Evolutionary conservation across 2,113 vertebrate genomes (phyloP), one percentile per base, ranked within the genome.

Genomic region (Pseudorhombus dupliciocellatus): DNA sequence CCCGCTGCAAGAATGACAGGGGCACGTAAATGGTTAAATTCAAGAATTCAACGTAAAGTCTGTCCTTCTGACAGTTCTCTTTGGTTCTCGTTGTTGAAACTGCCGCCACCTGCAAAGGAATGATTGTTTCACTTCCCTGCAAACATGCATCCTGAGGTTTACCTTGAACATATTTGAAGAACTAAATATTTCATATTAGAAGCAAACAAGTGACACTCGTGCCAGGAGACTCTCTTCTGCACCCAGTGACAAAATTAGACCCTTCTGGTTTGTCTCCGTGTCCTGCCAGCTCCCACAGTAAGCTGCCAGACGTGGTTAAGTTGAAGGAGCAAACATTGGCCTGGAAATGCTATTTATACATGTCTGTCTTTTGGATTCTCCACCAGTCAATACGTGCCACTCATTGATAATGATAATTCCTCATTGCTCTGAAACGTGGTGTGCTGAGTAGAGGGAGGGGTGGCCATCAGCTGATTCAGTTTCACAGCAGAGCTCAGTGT

Each of bases 301-400:
- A 62, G 59, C 77, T 51, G 64, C 65, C 57, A 75, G 54, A 69
- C 58, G 42, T 46, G 42, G 42, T 46, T 80, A 50, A 80, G 72
- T 75, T 62, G 77, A 87, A 88, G 70, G 90, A 86, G 80, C 79
- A 88, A 86, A 89, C 71, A 76, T 51, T 72, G 57, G 25, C 66
- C 74, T 73, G 51, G 26, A 30, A 75, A 54, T 40, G 31, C 25
- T 37, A 70, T 81, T 75, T 71, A 79, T 80, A 74, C 71, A 81
- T 20, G 68, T 77, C 42, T 50, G 46, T 70, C 44, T 46, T 68
- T 55, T 21, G 22, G 30, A 74, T 63, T 64, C 15, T 46, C 53
- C 28, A 61, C 28, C 64, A 59, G 37, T 51, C 58, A 79, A 75
- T 76, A 52, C 51, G 31, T 28, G 15, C 44, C 34, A 10, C 63